Conservation (phyloP, 2,113 vertebrate species). For the Forbesichthys papilliferus region DNA sequence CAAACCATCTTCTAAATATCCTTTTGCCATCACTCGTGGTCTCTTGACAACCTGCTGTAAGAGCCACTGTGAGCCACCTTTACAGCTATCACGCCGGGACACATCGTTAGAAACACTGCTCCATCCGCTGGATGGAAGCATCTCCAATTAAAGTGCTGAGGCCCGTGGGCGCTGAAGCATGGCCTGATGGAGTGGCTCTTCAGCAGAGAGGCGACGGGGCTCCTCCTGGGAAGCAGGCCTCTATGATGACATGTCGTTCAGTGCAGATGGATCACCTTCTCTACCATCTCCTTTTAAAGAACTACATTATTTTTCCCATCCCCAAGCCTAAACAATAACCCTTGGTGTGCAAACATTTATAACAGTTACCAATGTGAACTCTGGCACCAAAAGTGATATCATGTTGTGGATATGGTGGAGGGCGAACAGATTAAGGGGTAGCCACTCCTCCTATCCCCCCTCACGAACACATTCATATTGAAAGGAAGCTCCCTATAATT, state of each 20-base stretch:
- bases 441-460: conserved; percentile 8
- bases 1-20: too few species aligned
- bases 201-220: conserved; percentile 13
- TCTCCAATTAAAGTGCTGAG: conserved; percentile 6
- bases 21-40: too few species aligned
- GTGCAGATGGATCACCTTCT: conserved; percentile 47
- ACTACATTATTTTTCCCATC: conserved; percentile 36
- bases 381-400: conserved; percentile 36
- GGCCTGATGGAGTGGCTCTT: conserved; percentile 47
- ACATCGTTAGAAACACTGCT: not conserved
- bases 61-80: too few species aligned
- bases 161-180: conserved; percentile 19
- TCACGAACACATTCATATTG: conserved; percentile 46
- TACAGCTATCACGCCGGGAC: too few species aligned
- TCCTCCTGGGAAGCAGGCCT: conserved; percentile 19
- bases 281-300: conserved; percentile 2
- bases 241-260: conserved; percentile 58
- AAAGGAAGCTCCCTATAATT: conserved; percentile 31
- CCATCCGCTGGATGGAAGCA: conserved; percentile 2
- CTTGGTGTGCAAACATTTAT: conserved; percentile 47
- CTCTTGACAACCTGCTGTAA: too few species aligned
- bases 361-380: conserved; percentile 20
- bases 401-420: conserved; percentile 7
- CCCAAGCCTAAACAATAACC: conserved; percentile 32
- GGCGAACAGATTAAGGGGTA: conserved; percentile 18